Base-by-base conservation (phyloP, 2,797 vertebrate genomes). In the Staurois parvus region DNA sequence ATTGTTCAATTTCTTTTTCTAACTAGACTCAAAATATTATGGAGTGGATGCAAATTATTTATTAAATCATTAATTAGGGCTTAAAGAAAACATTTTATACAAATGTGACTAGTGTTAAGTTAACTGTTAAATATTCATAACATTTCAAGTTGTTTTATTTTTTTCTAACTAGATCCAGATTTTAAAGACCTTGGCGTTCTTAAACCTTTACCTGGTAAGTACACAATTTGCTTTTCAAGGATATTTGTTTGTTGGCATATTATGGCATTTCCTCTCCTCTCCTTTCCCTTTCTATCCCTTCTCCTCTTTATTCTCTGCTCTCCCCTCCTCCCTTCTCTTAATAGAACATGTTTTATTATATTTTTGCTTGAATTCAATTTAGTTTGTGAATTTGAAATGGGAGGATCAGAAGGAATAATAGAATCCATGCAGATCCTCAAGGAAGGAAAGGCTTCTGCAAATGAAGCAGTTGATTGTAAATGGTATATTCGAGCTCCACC, bases 311-410 rank as follows among this genome's bases (percentile, higher is more conserved):
- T 7, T 7, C 37, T 37, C 37, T 37, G 8, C 37, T 37, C 30
- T 37, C 37, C 37, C 8, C 6, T 6, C 37, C 37, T 37, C 24
- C 24, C 40, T 42, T 52, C 42, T 19, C 9, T 56, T 17, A 37
- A 37, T 15, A 59, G 19, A 59, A 17, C 59, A 10, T 13, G 24
- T 45, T 78, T 67, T 77, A 64, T 42, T 28, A 66, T 28, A 45
- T 67, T 21, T 21, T 21, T 29, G 11, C 34, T 34, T 90, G 88
- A 90, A 52, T 89, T 77, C 82, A 84, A 91, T 87, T 90, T 91
- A 99, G 98, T 92, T 88, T 99, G 98, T 96, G 97, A 99, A 93
- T 99, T 99, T 94, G 97, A 99, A 92, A 96, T 97, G 96, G 96
- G 96, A 88, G 98, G 98, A 88, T 95, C 98, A 24, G 98, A 99